Base-by-base conservation (phyloP, 2,888 invertebrate genomes). In the Ceratothoa steindachneri region DNA sequence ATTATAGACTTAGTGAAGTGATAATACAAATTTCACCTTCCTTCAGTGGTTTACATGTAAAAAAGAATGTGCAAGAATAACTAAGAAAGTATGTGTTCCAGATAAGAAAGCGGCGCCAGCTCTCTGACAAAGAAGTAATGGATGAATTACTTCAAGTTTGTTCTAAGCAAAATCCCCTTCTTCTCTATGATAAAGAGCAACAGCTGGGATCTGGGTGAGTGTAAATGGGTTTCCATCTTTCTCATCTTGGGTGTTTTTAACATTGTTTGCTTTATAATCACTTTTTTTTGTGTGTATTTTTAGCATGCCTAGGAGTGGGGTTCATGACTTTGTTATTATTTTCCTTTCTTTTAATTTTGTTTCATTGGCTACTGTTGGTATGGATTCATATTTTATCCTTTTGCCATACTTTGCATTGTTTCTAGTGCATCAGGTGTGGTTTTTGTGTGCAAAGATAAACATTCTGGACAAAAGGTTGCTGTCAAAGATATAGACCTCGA, bases 401-500 rank as follows among this genome's bases (percentile, higher is more conserved):
- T n/a, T n/a, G n/a, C n/a, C n/a, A n/a, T 51, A 51, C 15, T 51
- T 51, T 51, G 52, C 1, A n/a, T 51, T 60, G 19, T 24, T 60
- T 24, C 24, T 60, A 87, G 87, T 15, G 96, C 95, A 64, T 95
- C 95, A 31, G 97, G 96, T 69, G 92, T 91, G 80, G 97, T 97
- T 28, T 94, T 93, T 83, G 92, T 92, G 81, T 95, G 96, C 0
- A 89, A 88, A n/a, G 93, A 94, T 84, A 87, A 88, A 77, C 24
- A 30, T 12, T 89, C 89, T 68, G 87, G 88, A 71, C 87, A 90
- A 30, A 89, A 90, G 83, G 97, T 98, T 5, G 98, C 98, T 30
- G 92, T 98, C 81, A 98, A 98, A 85, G 93, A 95, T 82, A 98
- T 98, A 85, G 95, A 97, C 84, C 88, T 98, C 83, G 89, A 91